Conservation (phyloP, 1,140 invertebrate species). For the Polyergus mexicanus region DNA sequence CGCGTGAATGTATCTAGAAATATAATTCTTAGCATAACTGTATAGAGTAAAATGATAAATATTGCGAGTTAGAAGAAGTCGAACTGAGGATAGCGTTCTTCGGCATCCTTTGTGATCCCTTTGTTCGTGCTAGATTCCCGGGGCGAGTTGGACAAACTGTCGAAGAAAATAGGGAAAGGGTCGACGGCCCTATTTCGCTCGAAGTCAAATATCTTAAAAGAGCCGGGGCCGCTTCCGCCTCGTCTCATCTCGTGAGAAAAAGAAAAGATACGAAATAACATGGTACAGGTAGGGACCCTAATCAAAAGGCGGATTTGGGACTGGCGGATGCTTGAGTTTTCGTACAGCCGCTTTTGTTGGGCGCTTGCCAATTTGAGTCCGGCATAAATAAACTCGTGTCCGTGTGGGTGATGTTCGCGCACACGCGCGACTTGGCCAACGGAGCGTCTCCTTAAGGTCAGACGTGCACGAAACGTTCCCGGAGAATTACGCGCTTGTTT, state of each 20-base stretch:
- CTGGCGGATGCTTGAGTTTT: constrained; percentile 61
- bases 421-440: constrained; percentile 20
- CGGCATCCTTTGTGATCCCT: constrained; percentile 36
- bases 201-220: constrained; percentile 55
- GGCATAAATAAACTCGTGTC: constrained; percentile 72
- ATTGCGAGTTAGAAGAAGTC: not conserved
- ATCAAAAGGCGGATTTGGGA: constrained; percentile 55
- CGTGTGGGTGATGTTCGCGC: constrained; percentile 55
- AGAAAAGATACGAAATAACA: constrained; percentile 39
- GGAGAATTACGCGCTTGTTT: constrained; percentile 9
- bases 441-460: constrained; percentile 55
- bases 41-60: constrained; percentile 22
- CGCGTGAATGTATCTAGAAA: not conserved
- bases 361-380: constrained; percentile 56
- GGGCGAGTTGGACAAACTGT: constrained; percentile 24
- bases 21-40: not conserved
- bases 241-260: constrained; percentile 16
- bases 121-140: constrained; percentile 47
- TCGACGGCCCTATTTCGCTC: constrained; percentile 62
- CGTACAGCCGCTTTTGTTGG: constrained; percentile 65
- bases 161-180: constrained; percentile 53
- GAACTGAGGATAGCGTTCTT: constrained; percentile 13
- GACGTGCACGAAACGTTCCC: constrained; percentile 41
- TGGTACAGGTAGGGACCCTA: constrained; percentile 47
- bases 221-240: constrained; percentile 21